Conservation (phyloP, 2,888 invertebrate species). For the Phyllotreta striolata region DNA sequence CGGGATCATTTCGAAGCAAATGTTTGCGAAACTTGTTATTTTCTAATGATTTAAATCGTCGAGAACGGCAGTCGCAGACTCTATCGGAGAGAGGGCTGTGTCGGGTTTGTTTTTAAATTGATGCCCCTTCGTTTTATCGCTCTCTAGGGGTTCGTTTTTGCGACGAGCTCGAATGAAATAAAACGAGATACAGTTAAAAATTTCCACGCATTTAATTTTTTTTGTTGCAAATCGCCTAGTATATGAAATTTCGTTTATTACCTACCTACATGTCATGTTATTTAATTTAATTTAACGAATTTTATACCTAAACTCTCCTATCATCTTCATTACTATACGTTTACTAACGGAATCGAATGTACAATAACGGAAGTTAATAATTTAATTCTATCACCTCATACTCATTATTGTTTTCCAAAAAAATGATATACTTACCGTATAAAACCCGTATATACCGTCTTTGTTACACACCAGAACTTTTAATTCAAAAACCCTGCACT, state of each 20-base stretch:
- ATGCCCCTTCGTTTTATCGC: not conserved
- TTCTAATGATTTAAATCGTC: conserved; percentile 29
- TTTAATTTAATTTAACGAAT: conserved; percentile 14
- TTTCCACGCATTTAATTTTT: not conserved
- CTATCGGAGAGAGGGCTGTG: conserved; percentile 8
- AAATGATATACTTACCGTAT: too few relatives aligned
- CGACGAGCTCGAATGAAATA: not conserved
- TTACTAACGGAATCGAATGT: conserved; percentile 13
- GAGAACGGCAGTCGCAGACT: conserved; percentile 13
- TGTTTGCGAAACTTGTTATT: conserved; percentile 32
- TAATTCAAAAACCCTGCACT: too few relatives aligned
- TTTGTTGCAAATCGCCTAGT: not conserved
- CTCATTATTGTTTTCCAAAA: too few relatives aligned
- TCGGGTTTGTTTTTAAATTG: conserved; percentile 9
- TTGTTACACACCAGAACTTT: too few relatives aligned
- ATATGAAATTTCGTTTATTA: not conserved
- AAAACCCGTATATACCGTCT: too few relatives aligned
- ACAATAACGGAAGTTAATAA: conserved; percentile 13
- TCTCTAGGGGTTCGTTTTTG: conserved; percentile 3
- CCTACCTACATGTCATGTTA: not conserved
- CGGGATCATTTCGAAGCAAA: conserved; percentile 25
- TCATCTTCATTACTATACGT: conserved; percentile 4
- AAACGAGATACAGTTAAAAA: not conserved
- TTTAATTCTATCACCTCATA: conserved; percentile 1
- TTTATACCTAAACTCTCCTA: conserved; percentile 6